Conservation (phyloP, 1,140 invertebrate species). For the Zaprionus ornatus region DNA sequence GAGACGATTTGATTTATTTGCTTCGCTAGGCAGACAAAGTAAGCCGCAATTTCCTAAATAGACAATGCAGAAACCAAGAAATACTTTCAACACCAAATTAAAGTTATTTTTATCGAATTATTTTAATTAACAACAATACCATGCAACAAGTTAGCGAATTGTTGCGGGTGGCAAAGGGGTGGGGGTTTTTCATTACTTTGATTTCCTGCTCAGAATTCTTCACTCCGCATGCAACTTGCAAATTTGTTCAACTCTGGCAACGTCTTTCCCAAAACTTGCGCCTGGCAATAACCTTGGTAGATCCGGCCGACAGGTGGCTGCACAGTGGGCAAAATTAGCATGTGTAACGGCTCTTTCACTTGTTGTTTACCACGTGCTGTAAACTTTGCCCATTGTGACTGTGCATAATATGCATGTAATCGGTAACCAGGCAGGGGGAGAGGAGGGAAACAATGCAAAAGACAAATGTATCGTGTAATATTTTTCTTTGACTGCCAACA, state of each 20-base stretch:
- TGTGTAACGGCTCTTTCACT: neutral
- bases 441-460: constrained; percentile 36
- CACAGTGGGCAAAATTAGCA: constrained; percentile 24
- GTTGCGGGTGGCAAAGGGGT: neutral
- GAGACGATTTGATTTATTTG: constrained; percentile 78
- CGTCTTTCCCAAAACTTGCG: neutral
- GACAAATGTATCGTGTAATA: constrained; percentile 51
- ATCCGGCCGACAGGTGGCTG: neutral
- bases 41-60: constrained; percentile 74
- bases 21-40: constrained; percentile 65
- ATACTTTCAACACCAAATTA: constrained; percentile 78
- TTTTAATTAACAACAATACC: constrained; percentile 71
- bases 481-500: constrained; percentile 50
- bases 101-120: constrained; percentile 74
- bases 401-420: constrained; percentile 30
- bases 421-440: neutral
- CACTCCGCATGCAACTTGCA: constrained; percentile 56
- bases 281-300: constrained; percentile 70
- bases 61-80: constrained; percentile 62
- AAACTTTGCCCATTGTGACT: constrained; percentile 23
- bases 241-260: constrained; percentile 45
- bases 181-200: constrained; percentile 11
- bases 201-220: constrained; percentile 72
- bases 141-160: constrained; percentile 48
- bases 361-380: neutral